These are phyloP conservation scores for Dinocampus coccinellae DNA, from an alignment of 2,888 invertebrate species.

Conservation along the genomic window DNA sequence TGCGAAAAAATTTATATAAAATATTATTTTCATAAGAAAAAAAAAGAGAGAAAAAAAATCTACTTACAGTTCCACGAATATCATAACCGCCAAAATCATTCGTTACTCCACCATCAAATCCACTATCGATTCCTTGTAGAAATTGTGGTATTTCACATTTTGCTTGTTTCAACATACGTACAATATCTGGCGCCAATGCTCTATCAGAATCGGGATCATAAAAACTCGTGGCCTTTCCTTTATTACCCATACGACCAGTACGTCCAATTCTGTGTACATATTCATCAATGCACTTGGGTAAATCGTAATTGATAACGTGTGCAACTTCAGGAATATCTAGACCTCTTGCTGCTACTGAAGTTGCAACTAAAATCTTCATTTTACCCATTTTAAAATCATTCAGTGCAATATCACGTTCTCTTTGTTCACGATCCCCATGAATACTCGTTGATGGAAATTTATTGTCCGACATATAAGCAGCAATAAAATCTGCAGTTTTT, in stretches of 20 bases:
- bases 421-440: conserved; percentile 81
- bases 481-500: conserved; percentile 90
- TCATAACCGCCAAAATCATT: conserved; percentile 81
- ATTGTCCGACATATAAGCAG: conserved; percentile 84
- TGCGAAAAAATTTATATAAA: no score
- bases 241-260: conserved; percentile 93
- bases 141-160: conserved; percentile 82
- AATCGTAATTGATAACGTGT: conserved; percentile 93
- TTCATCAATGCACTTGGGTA: conserved; percentile 91
- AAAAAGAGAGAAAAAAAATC: no score
- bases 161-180: conserved; percentile 83
- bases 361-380: conserved; percentile 89
- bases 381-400: conserved; percentile 80
- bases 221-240: conserved; percentile 89
- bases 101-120: conserved; percentile 51
- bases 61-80: conserved; percentile 74
- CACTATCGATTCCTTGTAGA: conserved; percentile 66
- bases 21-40: no score
- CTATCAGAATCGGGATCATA: conserved; percentile 76
- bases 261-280: conserved; percentile 96
- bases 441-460: conserved; percentile 80
- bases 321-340: conserved; percentile 89
- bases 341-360: conserved; percentile 94
- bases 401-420: conserved; percentile 81
- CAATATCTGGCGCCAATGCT: conserved; percentile 75